Conservation (phyloP, 2,113 vertebrate species). For the Etheostoma cragini region DNA sequence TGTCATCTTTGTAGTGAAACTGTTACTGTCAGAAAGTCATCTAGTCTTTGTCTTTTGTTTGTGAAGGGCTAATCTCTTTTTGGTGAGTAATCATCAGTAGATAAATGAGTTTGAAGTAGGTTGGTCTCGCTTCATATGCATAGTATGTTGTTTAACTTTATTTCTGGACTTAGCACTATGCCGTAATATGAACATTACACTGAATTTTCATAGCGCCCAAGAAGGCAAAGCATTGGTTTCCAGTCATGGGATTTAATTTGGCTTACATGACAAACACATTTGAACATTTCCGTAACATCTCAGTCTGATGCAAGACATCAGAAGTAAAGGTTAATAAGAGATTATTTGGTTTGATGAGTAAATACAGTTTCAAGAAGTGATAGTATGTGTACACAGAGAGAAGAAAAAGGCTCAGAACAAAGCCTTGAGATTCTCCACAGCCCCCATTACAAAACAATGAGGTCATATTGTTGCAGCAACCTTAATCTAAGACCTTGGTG, state of each 20-base stretch:
- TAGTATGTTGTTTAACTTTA: no score
- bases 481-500: not conserved
- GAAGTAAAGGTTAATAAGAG: not conserved
- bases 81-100: no score
- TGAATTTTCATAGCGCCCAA: not conserved
- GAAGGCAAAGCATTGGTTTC: not conserved
- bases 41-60: no score
- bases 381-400: not conserved
- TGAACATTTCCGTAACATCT: no score
- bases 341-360: not conserved
- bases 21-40: no score
- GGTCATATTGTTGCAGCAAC: constrained; percentile 3
- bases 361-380: not conserved
- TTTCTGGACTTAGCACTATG: no score
- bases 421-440: constrained; percentile 9
- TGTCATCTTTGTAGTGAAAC: no score
- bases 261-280: no score
- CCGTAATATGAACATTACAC: no score
- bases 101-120: no score
- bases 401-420: not conserved
- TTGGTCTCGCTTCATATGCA: no score
- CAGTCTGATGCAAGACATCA: not conserved
- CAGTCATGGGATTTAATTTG: not conserved
- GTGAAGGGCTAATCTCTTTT: no score
- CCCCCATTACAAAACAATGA: constrained; percentile 17